Base-by-base conservation (phyloP, 2,113 vertebrate species). In the Neofelis nebulosa region DNA sequence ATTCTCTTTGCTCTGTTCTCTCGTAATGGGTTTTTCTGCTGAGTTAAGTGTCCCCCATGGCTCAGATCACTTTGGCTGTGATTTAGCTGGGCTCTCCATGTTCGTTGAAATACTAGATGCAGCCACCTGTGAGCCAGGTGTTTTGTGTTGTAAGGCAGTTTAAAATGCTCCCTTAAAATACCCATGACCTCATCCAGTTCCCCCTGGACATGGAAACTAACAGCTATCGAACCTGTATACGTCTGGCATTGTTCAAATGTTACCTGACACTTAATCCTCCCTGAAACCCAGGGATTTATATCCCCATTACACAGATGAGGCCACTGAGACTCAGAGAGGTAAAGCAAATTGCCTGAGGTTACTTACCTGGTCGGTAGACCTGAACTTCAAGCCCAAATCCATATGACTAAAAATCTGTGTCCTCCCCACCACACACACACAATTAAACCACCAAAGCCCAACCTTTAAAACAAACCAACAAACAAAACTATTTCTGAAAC, bases 21-120 rank as follows among this genome's bases (percentile, higher is more conserved):
- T 89, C 3, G 5, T 92, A 80, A 89, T 21, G 79, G 63, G 38
- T 8, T 92, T 97, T 96, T 74, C 91, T 95, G 68, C 95, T 91
- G 31, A 80, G 38, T 91, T 80, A 85, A 80, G 76, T 48, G 63
- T 95, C 66, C 36, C 68, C 48, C 15, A 5, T 29, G 68, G 50
- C 38, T 80, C 50, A 21, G 18, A 81, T 92, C 38, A 80, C 16
- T 69, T 50, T 65, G 83, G 31, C 52, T 82, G 21, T 69, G 83
- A 89, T 69, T 80, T 83, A 45, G 73, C 52, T 45, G 23, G 31
- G 25, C 16, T 18, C 0, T 63, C 71, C 29, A 68, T 33, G 38
- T 89, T 66, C 79, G 38, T 68, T 94, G 52, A 91, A 87, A 80
- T 79, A 29, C 55, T 41, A 80, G 36, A 63, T 76, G n/a, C 25